Base-by-base conservation (phyloP, 2,113 vertebrate species). In the Marmota flaviventris region DNA sequence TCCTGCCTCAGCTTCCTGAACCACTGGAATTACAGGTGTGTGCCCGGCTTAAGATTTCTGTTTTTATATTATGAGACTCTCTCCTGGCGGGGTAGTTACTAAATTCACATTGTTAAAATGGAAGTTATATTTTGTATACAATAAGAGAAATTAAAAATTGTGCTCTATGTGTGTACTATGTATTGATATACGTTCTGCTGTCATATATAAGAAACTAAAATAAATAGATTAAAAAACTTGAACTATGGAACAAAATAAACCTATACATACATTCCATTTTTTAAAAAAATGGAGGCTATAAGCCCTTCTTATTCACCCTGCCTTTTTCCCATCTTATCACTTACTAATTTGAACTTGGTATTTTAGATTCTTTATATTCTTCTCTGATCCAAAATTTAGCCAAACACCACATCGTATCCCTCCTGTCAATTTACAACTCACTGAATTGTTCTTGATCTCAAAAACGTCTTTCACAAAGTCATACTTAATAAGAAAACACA, bases 401-500 rank as follows among this genome's bases (percentile, higher is more conserved):
- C 73, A 53, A 91, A 94, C 2, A 32, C 32, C 27, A 51, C 1
- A 67, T 25, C 34, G 18, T 14, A 11, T 81, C 48, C 69, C 24
- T 95, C 32, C 32, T 58, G 3, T 51, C 83, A 89, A 56, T 76
- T 86, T 70, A n/a, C 32, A 93, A 86, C 72, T 18, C 65, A 65
- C n/a, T 81, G 37, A 63, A 53, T 72, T 88, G 6, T 88, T 85
- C 83, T 61, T 45, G 18, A 91, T n/a, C 45, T 17, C 45, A 10
- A 63, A 53, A 42, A 42, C 2, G 27, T 13, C 67, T 69, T 81
- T 72, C 29, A 56, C 27, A 76, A 94, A 87, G 34, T 58, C 91
- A 27, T 65, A 65, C 75, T 93, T 85, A 51, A 17, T 92, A 78
- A 92, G 75, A 65, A 97, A 86, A 82, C 25, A 92, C 3, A 83